A percentile compares a stretch with the other conserved stretches of the same genome.
Evolutionary conservation across 2,113 vertebrate genomes (phyloP).

Genomic region (Porphyrio hochstetteri): DNA sequence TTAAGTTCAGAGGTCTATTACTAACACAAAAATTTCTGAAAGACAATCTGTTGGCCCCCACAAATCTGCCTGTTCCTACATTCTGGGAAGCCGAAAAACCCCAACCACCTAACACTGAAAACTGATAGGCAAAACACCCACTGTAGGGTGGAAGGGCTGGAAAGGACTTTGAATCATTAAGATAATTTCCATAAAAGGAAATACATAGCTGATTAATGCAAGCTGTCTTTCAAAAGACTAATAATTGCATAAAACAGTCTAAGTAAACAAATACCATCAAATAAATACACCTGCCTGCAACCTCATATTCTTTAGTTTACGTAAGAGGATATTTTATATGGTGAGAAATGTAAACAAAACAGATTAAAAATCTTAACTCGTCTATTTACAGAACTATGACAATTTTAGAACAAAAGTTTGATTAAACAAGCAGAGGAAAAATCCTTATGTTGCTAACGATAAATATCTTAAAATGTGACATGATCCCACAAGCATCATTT

Average conservation of each 20-base stretch:
- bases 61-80: background rate
- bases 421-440: slow-evolving; percentile 50
- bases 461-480: slow-evolving; percentile 12
- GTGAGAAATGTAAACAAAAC: background rate
- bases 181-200: background rate
- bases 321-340: background rate
- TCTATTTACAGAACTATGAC: slow-evolving; percentile 10
- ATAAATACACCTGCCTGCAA: slow-evolving; percentile 24
- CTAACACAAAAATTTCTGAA: background rate
- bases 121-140: background rate
- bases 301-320: background rate
- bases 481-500: slow-evolving; percentile 4
- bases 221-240: background rate
- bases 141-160: background rate
- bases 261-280: background rate
- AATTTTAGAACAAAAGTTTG: slow-evolving; percentile 46
- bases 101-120: background rate
- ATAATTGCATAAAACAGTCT: background rate
- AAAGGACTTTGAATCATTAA: background rate
- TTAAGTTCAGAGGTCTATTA: background rate
- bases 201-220: background rate
- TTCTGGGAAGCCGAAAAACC: background rate
- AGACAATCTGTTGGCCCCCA: background rate
- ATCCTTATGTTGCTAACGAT: background rate
- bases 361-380: slow-evolving; percentile 6